Percentiles rank a stretch among this genome's conserved stretches.
These are phyloP conservation scores for Ancistrus triradiatus DNA, from an alignment of 2,113 vertebrate genomes.

Conservation along the genomic window DNA sequence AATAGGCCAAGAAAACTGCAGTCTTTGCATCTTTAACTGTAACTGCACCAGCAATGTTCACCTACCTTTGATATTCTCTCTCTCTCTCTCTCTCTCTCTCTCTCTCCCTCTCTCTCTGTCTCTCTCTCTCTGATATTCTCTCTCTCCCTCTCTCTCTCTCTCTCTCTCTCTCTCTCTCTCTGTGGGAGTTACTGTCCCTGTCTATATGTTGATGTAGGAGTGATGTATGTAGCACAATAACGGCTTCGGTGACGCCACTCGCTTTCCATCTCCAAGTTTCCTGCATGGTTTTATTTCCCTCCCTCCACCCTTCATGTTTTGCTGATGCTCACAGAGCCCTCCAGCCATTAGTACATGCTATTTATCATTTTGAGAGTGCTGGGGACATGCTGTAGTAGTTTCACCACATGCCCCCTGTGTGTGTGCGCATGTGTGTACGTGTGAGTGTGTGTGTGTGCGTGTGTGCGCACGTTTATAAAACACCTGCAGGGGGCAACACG, in stretches of 20 bases:
- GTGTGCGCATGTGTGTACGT: background rate
- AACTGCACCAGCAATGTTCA: no score
- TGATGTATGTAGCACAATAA: constrained; percentile 26
- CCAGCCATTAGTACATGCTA: background rate
- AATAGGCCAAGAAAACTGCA: no score
- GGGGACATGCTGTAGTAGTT: background rate
- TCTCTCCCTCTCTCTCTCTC: no score
- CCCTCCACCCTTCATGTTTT: background rate
- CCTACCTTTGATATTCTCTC: no score
- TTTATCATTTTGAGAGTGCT: background rate
- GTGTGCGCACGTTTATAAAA: background rate
- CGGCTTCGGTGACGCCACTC: constrained; percentile 34
- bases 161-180: no score
- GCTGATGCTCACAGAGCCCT: background rate
- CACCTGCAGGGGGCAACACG: background rate
- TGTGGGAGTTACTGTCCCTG: no score
- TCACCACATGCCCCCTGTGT: background rate
- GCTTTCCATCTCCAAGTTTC: constrained; percentile 21
- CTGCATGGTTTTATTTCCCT: background rate
- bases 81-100: no score
- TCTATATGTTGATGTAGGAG: no score
- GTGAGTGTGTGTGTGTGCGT: background rate
- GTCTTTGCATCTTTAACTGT: no score
- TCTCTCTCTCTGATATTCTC: no score
- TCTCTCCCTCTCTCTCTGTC: no score